phyloP scores from a whole-genome alignment of 1,140 invertebrate genomes.

The Plutomurus gul region DNA sequence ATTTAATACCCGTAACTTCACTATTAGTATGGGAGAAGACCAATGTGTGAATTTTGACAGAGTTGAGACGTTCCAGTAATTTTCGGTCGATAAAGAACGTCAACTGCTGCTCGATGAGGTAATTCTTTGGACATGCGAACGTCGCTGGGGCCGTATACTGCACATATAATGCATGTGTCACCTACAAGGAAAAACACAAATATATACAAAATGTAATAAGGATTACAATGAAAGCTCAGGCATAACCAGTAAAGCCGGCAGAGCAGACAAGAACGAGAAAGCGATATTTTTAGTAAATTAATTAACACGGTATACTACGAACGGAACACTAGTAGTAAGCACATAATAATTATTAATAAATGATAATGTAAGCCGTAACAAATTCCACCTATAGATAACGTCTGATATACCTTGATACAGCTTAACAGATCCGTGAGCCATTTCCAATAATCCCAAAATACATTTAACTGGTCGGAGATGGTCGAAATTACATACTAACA shows the following conservation, averaged over 20 bases:
- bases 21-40: neutral
- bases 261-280: no score
- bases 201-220: no score
- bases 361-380: neutral
- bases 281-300: no score
- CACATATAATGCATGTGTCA: conserved; percentile 43
- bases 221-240: no score
- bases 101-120: conserved; percentile 47
- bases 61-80: conserved; percentile 43
- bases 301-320: no score
- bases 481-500: neutral
- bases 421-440: conserved; percentile 48
- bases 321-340: no score
- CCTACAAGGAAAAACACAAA: no score
- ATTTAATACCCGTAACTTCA: neutral
- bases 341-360: no score
- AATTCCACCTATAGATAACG: neutral
- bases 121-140: conserved; percentile 50
- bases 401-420: conserved; percentile 45
- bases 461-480: conserved; percentile 43
- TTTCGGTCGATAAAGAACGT: conserved; percentile 50
- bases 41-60: neutral
- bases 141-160: conserved; percentile 48
- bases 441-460: conserved; percentile 21
- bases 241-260: no score